Evolutionary conservation across 2,888 invertebrate species (phyloP).

Genomic region (Yponomeuta evonymella): DNA sequence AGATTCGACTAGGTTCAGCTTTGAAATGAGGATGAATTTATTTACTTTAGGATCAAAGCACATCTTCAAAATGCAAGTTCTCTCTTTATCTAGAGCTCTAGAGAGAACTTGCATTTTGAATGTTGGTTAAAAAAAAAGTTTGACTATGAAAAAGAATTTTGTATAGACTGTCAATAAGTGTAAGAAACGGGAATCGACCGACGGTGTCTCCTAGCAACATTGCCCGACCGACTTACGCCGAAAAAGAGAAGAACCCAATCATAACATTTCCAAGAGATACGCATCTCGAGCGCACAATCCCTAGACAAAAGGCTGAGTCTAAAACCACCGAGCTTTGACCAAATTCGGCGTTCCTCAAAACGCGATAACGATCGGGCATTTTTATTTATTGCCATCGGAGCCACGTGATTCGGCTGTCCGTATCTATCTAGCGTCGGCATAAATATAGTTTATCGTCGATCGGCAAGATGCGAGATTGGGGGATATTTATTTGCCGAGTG

Average conservation of each 20-base stretch:
- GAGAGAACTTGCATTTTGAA: too few species aligned
- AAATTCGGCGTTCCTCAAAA: slow-evolving; percentile 33
- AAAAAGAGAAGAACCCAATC: not conserved
- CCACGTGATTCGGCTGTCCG: slow-evolving; percentile 32
- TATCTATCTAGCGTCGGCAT: slow-evolving; percentile 28
- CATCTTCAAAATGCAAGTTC: too few species aligned
- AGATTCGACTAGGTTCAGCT: too few species aligned
- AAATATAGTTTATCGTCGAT: slow-evolving; percentile 26
- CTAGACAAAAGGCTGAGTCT: not conserved
- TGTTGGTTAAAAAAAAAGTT: too few species aligned
- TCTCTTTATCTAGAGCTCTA: too few species aligned
- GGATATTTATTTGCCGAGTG: slow-evolving; percentile 42
- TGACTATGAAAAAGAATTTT: too few species aligned
- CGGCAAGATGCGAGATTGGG: slow-evolving; percentile 37
- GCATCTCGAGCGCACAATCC: not conserved
- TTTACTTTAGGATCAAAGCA: too few species aligned
- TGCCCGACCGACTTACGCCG: not conserved
- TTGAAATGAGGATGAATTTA: too few species aligned
- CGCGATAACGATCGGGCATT: slow-evolving; percentile 30
- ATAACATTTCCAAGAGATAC: not conserved
- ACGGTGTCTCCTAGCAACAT: not conserved
- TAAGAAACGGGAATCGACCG: not conserved
- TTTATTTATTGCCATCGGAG: slow-evolving; percentile 32
- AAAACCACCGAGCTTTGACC: slow-evolving; percentile 23
- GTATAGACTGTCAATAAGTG: too few species aligned